These are phyloP conservation scores for Neomorphus geoffroyi DNA, from an alignment of 2,797 vertebrate species.

Conservation along the genomic window DNA sequence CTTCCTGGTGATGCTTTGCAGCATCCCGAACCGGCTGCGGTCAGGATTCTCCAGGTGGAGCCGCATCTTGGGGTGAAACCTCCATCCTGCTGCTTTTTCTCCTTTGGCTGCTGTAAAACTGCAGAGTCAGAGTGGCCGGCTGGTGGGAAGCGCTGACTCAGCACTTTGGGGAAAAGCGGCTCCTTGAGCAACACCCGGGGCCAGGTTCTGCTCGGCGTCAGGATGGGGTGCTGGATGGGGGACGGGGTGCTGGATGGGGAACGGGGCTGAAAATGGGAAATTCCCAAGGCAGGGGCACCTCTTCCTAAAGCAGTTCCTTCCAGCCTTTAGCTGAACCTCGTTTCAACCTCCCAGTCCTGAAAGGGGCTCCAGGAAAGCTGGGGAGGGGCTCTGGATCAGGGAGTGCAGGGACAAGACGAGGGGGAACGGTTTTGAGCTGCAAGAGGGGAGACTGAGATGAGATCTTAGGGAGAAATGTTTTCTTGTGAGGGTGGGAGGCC, in stretches of 20 bases:
- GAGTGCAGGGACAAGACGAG: no score
- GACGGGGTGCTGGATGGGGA: accelerated
- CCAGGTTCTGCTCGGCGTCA: accelerated
- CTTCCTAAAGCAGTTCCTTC: background rate
- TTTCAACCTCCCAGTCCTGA: no score
- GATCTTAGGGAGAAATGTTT: no score
- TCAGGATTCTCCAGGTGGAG: background rate
- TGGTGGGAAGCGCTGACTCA: background rate
- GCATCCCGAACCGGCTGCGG: accelerated
- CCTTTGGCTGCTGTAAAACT: accelerated
- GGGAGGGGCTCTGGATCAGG: no score
- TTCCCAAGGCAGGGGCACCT: accelerated
- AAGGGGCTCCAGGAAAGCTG: no score
- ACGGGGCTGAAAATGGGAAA: background rate
- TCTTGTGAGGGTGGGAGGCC: no score
- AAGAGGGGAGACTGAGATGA: no score
- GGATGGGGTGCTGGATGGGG: no score
- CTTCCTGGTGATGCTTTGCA: background rate
- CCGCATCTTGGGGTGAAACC: accelerated
- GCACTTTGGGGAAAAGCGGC: background rate
- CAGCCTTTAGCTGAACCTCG: background rate
- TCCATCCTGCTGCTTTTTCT: background rate
- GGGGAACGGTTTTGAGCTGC: no score
- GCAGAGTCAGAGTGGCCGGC: accelerated
- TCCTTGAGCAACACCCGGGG: background rate